Base-by-base conservation (phyloP, 2,888 invertebrate species). In the Stegana nigrithorax region DNA sequence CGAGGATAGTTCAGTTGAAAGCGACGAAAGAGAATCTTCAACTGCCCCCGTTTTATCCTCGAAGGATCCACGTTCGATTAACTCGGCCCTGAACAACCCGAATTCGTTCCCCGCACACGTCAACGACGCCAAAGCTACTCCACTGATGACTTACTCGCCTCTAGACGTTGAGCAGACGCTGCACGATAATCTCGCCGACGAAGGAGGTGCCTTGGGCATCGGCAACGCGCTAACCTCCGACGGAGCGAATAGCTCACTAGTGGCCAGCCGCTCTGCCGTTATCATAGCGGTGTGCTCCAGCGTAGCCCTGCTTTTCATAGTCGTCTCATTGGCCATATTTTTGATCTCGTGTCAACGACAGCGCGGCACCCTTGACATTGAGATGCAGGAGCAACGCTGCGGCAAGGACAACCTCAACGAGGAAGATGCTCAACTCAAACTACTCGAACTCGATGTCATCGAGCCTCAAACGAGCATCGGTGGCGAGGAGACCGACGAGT, bases 331-430 rank as follows among this genome's bases (percentile, higher is more conserved):
- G 59, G 71, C 75, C 0, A 81, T 82, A 14, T 83, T 81, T 17
- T 69, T 83, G 2, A 70, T 82, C 25, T 80, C 83, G 0, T 83
- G 81, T 59, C 84, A 84, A 66, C 73, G 80, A 3, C 84, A 83
- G 47, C 78, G 75, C 27, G 83, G 83, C 21, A 83, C 83, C 2
- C 66, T 84, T 23, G 83, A 84, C 59, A 84, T 84, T 42, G 84
- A 84, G 69, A 81, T 84, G 81, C 84, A 84, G 62, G 84, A 84
- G 53, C 81, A 82, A 50, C 80, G 73, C 0, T 69, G 80, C 59
- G 84, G 82, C 29, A 84, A 84, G 67, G 84, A 83, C 47, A 66
- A 78, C 50, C 63, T 77, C 2, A 78, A 84, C 8, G 80, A 82
- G 58, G 84, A 84, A 39, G 83, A 83, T 65, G 81, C 73, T 3